Conservation (phyloP, 2,888 invertebrate genomes). For the Lycaena phlaeas region DNA sequence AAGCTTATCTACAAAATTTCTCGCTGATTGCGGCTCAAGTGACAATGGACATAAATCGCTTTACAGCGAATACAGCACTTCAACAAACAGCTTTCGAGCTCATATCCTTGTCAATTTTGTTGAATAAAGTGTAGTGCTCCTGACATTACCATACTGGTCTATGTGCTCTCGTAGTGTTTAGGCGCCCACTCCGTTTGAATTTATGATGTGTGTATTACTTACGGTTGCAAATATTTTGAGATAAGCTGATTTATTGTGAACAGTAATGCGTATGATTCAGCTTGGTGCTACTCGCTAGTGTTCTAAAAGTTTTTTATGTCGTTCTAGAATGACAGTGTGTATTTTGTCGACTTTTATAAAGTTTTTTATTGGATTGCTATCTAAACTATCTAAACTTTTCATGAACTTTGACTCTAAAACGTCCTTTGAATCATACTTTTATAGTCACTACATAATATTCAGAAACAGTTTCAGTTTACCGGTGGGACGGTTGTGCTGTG, state of each 20-base stretch:
- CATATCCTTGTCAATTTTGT: conserved; percentile 38
- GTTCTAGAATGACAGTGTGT: no score
- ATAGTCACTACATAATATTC: no score
- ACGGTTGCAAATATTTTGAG: conserved; percentile 22
- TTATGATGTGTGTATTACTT: conserved; percentile 63
- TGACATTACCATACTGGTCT: conserved; percentile 65
- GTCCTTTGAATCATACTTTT: no score
- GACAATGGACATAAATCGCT: conserved; percentile 16
- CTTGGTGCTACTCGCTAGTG: no score
- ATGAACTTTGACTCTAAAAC: no score
- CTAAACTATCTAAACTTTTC: no score
- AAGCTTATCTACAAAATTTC: not conserved
- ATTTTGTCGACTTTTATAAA: no score
- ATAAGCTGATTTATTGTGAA: conserved; percentile 13
- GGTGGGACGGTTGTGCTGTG: no score
- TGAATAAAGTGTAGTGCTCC: conserved; percentile 38
- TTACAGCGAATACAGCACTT: conserved; percentile 17
- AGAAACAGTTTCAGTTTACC: no score
- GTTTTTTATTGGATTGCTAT: no score
- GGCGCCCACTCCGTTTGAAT: conserved; percentile 68
- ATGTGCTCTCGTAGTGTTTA: conserved; percentile 65
- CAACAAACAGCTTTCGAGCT: conserved; percentile 35
- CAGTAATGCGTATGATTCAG: conserved; percentile 21
- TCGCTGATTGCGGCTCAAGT: conserved; percentile 14
- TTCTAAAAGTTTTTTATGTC: no score